phyloP scores from a whole-genome alignment of 30 jellyfish, hydroid and myxozoan species.

The Cassiopea xamachana region DNA sequence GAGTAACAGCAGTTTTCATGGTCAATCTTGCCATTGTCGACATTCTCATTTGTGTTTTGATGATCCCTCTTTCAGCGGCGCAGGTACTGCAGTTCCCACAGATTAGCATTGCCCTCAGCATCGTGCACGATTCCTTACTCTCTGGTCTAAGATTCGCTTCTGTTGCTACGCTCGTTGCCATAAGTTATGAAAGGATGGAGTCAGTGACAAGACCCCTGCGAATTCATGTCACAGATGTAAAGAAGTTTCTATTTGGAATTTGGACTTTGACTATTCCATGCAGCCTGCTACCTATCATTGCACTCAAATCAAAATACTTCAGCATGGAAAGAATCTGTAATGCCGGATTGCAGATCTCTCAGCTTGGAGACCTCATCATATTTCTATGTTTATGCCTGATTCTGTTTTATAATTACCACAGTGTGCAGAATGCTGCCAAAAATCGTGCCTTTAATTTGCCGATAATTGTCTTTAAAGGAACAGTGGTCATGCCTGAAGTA shows the following conservation, averaged over 20 bases:
- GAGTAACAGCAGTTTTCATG: constrained; percentile 60
- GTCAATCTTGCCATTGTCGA: constrained; percentile 57
- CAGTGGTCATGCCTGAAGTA: constrained; percentile 49
- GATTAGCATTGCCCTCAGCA: background rate
- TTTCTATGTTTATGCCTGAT: constrained; percentile 33
- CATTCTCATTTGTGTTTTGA: constrained; percentile 29
- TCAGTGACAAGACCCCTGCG: constrained; percentile 67
- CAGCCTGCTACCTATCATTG: constrained; percentile 35
- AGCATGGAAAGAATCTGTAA: constrained; percentile 32
- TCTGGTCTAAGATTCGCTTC: constrained; percentile 76
- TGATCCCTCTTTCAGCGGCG: constrained; percentile 54
- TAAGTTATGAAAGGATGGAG: constrained; percentile 65
- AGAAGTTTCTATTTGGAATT: constrained; percentile 3
- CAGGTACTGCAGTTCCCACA: constrained; percentile 30
- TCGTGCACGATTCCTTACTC: constrained; percentile 53
- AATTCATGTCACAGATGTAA: constrained; percentile 17
- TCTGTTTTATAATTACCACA: constrained; percentile 56
- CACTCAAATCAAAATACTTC: constrained; percentile 21
- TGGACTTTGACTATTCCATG: constrained; percentile 52
- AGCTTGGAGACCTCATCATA: constrained; percentile 21
- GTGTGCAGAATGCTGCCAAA: constrained; percentile 53
- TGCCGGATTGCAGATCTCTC: constrained; percentile 18
- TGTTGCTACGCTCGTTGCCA: constrained; percentile 63
- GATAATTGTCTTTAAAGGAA: constrained; percentile 26
- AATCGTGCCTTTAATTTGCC: constrained; percentile 47